A percentile compares a stretch with the other conserved stretches of the same genome.
Conservation (phyloP, 2,797 vertebrate genomes). For the Schizopygopsis pylzovi region DNA sequence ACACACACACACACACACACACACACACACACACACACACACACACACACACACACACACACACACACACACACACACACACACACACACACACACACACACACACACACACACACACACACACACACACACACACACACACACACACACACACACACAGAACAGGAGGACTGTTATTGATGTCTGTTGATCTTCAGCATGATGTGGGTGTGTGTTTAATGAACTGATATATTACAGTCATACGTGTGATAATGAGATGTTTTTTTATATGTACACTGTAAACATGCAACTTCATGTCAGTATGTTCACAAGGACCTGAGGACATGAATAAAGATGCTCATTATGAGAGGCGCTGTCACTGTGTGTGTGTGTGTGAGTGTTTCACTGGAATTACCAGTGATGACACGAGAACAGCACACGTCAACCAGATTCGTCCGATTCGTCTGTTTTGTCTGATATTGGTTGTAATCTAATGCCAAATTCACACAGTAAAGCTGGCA, state of each 20-base stretch:
- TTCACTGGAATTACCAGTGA: no score
- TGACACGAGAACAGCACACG: neutral
- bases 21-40: neutral
- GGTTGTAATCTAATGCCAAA: no score
- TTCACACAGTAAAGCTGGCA: no score
- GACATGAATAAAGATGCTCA: neutral
- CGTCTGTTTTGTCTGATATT: no score
- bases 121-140: no score
- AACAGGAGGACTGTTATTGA: neutral
- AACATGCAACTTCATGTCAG: neutral
- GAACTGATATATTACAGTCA: neutral
- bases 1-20: no score
- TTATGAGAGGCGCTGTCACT: neutral
- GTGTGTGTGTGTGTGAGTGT: neutral
- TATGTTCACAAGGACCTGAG: neutral
- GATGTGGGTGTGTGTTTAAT: neutral
- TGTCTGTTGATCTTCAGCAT: neutral
- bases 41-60: neutral
- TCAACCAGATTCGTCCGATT: no score
- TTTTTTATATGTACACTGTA: neutral
- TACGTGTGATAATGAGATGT: neutral
- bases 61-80: no score
- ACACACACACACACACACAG: no score
- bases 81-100: no score
- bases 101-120: no score